A percentile compares a stretch with the other conserved stretches of the same genome.
Evolutionary conservation across 1,140 invertebrate genomes (phyloP).

Genomic region (Apolygus lucorum): DNA sequence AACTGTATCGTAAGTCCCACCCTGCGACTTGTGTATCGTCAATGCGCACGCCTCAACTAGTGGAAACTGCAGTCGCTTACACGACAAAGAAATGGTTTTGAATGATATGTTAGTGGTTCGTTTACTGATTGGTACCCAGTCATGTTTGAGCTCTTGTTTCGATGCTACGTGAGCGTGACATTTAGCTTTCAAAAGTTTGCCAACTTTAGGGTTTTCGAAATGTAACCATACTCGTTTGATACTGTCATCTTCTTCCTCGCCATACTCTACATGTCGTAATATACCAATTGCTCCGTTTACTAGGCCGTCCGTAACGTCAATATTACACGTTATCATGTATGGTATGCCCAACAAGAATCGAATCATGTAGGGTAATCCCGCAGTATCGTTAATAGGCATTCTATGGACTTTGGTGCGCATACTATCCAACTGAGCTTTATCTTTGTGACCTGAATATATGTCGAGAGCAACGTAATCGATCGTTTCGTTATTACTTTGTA

Average conservation of each 20-base stretch:
- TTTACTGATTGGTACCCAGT: slow-evolving; percentile 17
- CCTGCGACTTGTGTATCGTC: slow-evolving; percentile 38
- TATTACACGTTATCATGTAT: slow-evolving; percentile 38
- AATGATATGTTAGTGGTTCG: slow-evolving; percentile 31
- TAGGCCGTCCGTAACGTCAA: slow-evolving; percentile 36
- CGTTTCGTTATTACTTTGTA: slow-evolving; percentile 4
- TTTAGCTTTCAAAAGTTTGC: slow-evolving; percentile 2
- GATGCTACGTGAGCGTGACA: slow-evolving; percentile 1
- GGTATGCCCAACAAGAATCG: slow-evolving; percentile 32
- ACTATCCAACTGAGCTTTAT: slow-evolving; percentile 27
- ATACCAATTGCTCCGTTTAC: slow-evolving; percentile 37
- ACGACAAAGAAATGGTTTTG: slow-evolving; percentile 28
- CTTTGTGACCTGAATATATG: neutral
- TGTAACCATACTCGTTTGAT: slow-evolving; percentile 2
- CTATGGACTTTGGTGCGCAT: slow-evolving; percentile 36
- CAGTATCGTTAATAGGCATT: slow-evolving; percentile 34
- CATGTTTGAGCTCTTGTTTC: slow-evolving; percentile 3
- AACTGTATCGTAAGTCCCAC: slow-evolving; percentile 36
- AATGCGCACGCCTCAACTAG: slow-evolving; percentile 32
- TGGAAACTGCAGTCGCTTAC: slow-evolving; percentile 34
- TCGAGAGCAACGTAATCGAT: neutral
- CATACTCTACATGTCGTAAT: slow-evolving; percentile 32
- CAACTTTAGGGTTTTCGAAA: slow-evolving; percentile 1
- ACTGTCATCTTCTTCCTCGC: neutral
- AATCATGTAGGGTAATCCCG: slow-evolving; percentile 34